phyloP scores from a whole-genome alignment of 2,113 vertebrate genomes.

The Ophthalmolycus amberensis region DNA sequence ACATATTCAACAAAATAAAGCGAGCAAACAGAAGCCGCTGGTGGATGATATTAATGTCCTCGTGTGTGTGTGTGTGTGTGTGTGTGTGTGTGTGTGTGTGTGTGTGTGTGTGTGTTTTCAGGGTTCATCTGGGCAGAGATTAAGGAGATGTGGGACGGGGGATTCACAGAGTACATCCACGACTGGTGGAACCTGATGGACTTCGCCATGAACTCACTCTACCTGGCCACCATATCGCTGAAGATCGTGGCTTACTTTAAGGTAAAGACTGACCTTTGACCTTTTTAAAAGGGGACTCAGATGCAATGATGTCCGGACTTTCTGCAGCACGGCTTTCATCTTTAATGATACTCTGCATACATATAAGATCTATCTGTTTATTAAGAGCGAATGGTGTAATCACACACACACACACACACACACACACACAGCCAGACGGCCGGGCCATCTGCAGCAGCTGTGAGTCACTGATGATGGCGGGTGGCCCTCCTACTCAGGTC shows the following conservation, averaged over 20 bases:
- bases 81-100: conserved; percentile 34
- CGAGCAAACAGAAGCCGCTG: background rate
- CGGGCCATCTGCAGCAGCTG: conserved; percentile 75
- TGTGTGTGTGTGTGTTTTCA: conserved; percentile 69
- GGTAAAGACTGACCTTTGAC: conserved; percentile 80
- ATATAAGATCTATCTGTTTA: conserved; percentile 24
- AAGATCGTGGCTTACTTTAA: conserved; percentile 97
- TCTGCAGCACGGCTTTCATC: conserved; percentile 22
- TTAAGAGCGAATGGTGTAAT: conserved; percentile 35
- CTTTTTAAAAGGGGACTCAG: background rate
- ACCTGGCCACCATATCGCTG: conserved; percentile 97
- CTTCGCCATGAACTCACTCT: conserved; percentile 99
- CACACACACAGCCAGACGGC: conserved; percentile 65
- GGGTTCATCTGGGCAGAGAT: conserved; percentile 99
- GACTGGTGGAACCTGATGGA: conserved; percentile 99
- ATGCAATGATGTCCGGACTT: background rate
- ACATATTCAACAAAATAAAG: background rate
- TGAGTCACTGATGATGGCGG: conserved; percentile 73
- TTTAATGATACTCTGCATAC: conserved; percentile 6
- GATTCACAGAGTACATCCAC: conserved; percentile 97
- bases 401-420: no score
- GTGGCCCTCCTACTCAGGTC: conserved; percentile 68
- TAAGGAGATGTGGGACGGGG: conserved; percentile 99
- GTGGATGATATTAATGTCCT: conserved; percentile 5
- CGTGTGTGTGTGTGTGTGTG: conserved; percentile 23